A percentile compares a stretch with the other conserved stretches of the same genome.
These are phyloP conservation scores for Tetranychus piercei DNA, from an alignment of 2,888 invertebrate genomes.

Conservation along the genomic window DNA sequence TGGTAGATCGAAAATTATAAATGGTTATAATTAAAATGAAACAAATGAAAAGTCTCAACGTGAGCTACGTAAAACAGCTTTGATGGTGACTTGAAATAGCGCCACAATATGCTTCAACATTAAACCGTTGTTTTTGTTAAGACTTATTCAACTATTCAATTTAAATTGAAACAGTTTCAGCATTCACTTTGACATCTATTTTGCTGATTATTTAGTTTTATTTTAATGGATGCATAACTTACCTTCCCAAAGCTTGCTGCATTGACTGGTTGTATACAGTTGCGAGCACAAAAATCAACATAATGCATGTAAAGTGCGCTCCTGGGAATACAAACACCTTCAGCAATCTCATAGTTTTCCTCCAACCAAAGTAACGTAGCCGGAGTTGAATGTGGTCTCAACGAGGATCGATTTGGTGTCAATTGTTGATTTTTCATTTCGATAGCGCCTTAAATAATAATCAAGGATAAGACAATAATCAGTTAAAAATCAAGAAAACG, in stretches of 20 bases:
- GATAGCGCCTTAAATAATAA: too few relatives aligned
- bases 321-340: conserved; percentile 39
- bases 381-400: conserved; percentile 33
- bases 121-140: too few relatives aligned
- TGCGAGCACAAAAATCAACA: conserved; percentile 36
- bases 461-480: too few relatives aligned
- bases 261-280: conserved; percentile 37
- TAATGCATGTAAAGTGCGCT: conserved; percentile 38
- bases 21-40: too few relatives aligned
- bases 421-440: neutral
- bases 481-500: too few relatives aligned
- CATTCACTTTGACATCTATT: neutral
- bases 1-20: too few relatives aligned
- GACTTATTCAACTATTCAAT: too few relatives aligned
- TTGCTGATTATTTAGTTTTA: neutral
- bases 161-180: too few relatives aligned
- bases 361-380: conserved; percentile 34
- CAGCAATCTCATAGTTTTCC: conserved; percentile 38
- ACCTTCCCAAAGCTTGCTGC: conserved; percentile 40
- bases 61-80: too few relatives aligned
- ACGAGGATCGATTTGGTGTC: conserved; percentile 3
- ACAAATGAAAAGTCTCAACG: conserved; percentile 12
- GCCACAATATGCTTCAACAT: too few relatives aligned
- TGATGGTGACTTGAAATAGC: too few relatives aligned
- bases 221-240: conserved; percentile 1